phyloP scores from a whole-genome alignment of 2,113 vertebrate species.

The Corythoichthys haematopterus region DNA sequence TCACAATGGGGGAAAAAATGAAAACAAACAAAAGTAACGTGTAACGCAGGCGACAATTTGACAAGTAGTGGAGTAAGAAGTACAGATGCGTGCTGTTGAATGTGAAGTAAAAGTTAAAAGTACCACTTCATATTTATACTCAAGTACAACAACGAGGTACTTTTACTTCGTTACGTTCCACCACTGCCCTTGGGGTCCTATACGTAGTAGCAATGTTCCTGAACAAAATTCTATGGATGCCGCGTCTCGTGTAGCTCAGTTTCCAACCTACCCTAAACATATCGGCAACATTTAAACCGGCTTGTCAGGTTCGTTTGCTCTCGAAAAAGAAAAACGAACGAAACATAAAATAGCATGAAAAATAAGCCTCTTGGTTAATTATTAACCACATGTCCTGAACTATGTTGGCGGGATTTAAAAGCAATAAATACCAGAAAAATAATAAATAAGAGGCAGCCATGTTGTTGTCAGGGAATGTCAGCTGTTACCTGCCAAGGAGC shows the following conservation, averaged over 20 bases:
- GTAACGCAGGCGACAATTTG: too few species aligned
- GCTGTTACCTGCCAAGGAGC: constrained; percentile 87
- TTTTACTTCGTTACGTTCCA: too few species aligned
- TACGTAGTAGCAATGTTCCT: neutral
- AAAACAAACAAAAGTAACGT: too few species aligned
- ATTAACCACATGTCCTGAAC: neutral
- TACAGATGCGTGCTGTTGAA: too few species aligned
- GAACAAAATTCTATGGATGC: neutral
- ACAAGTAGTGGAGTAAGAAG: too few species aligned
- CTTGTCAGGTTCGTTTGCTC: neutral
- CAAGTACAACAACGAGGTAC: too few species aligned
- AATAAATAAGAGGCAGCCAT: neutral
- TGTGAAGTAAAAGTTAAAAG: too few species aligned
- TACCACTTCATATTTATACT: too few species aligned
- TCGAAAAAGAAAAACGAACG: neutral
- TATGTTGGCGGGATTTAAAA: neutral
- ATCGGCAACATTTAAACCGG: neutral
- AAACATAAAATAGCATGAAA: too few species aligned
- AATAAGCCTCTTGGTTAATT: neutral
- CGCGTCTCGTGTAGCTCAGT: neutral
- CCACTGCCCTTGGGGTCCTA: too few species aligned
- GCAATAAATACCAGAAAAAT: neutral
- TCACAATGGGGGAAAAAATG: too few species aligned
- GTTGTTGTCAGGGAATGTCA: too few species aligned
- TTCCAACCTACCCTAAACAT: neutral